Evolutionary conservation across 1,140 invertebrate genomes (phyloP).

Genomic region (Cyphomyrmex costatus): DNA sequence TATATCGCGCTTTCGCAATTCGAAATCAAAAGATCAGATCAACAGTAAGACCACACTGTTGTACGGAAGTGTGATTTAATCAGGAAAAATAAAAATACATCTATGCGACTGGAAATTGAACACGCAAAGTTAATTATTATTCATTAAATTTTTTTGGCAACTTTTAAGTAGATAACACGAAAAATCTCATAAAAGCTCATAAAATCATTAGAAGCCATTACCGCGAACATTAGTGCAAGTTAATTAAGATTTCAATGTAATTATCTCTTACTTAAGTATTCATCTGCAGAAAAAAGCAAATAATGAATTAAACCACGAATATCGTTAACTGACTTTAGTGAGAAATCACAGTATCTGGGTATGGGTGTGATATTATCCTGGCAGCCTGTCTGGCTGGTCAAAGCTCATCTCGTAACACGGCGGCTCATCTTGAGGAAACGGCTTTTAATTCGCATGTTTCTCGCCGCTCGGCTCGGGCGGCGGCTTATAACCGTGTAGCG

Average conservation of each 20-base stretch:
- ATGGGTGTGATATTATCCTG: background rate
- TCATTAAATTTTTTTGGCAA: background rate
- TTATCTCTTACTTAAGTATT: background rate
- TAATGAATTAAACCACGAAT: background rate
- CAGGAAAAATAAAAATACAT: background rate
- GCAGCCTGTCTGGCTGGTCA: conserved; percentile 44
- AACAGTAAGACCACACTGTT: background rate
- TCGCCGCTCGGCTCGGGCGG: conserved; percentile 67
- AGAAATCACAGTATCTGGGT: background rate
- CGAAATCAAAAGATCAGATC: conserved; percentile 33
- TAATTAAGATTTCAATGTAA: conserved; percentile 6
- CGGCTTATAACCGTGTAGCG: conserved; percentile 77
- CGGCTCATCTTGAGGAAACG: conserved; percentile 42
- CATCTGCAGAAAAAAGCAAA: background rate
- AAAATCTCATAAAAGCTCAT: background rate
- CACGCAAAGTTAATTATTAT: background rate
- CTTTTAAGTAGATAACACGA: background rate
- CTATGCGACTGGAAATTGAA: background rate
- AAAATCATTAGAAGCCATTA: background rate
- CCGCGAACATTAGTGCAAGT: background rate
- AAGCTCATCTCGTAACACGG: conserved; percentile 32
- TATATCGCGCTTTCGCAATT: conserved; percentile 21
- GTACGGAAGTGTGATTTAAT: background rate
- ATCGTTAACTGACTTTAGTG: background rate
- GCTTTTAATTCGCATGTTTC: conserved; percentile 78